Base-by-base conservation (phyloP, 92 coral and sea anemone genomes). In the Meandrina meandrites region DNA sequence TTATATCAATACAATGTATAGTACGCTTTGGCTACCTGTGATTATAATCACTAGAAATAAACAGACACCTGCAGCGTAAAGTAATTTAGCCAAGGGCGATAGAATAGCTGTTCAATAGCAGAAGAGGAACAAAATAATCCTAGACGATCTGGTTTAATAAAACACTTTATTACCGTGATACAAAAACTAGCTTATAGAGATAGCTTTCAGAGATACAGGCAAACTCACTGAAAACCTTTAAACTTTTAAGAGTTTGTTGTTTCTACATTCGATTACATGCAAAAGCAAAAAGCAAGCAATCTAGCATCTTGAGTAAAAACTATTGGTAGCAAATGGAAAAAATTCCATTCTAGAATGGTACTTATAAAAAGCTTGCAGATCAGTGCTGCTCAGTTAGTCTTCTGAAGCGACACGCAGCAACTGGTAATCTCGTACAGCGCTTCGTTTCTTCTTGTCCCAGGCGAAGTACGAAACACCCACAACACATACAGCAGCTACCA, bases 391-490 rank as follows among this genome's bases (percentile, higher is more conserved):
- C 27, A 1, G 13, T 14, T 73, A 72, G 48, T 73, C 22, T 35
- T 21, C 30, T 31, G 78, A 7, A 8, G 78, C 42, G 18, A 34
- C 78, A 73, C 27, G 35, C 4, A 34, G 48, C 3, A 73, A 42
- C 27, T 73, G 78, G 78, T 73, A 35, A 36, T 42, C n/a, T 8
- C 78, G 78, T 21, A 19, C 48, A 73, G 51, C 78, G 48, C 78
- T 73, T 2, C 76, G 76, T 10, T 73, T 34, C 13, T 73, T 73
- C 78, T 73, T 73, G 27, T 73, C 48, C 78, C 78, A 73, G 28
- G 78, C 78, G n/a, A 34, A 34, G 78, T 35, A 35, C 50, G 78
- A 73, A 34, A 73, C 13, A 7, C 45, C 78, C 78, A 73, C 78
- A 73, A 34, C n/a, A 16, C 71, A 66, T 27, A 66, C 71, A 24